phyloP scores from a whole-genome alignment of 2,113 vertebrate genomes.

The Oreotragus oreotragus region DNA sequence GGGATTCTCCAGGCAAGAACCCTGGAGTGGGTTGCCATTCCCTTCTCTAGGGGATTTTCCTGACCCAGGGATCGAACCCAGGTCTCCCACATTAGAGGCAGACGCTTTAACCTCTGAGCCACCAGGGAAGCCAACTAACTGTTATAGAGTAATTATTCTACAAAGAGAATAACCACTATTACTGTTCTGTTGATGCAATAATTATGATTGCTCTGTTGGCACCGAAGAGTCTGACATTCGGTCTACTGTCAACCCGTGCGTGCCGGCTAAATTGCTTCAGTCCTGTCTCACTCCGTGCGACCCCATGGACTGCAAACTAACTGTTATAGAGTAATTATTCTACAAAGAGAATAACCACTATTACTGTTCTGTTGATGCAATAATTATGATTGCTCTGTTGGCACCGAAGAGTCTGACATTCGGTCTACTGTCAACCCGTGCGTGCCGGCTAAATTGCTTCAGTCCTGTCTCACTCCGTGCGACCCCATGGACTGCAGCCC shows the following conservation, averaged over 20 bases:
- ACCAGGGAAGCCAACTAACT: too few relatives aligned
- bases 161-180: neutral
- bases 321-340: neutral
- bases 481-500: neutral
- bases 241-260: rapidly evolving
- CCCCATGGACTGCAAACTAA: too few relatives aligned
- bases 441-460: neutral
- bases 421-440: rapidly evolving
- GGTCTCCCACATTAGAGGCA: neutral
- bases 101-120: too few relatives aligned
- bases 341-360: neutral
- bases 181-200: rapidly evolving
- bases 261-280: neutral
- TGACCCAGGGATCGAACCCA: neutral
- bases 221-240: neutral
- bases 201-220: neutral
- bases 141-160: neutral
- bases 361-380: rapidly evolving
- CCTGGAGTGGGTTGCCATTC: neutral
- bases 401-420: neutral
- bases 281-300: neutral
- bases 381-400: neutral
- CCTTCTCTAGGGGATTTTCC: neutral
- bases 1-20: neutral
- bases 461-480: neutral